Base-by-base conservation (phyloP, 2,888 invertebrate species). In the Zonitis immaculata region DNA sequence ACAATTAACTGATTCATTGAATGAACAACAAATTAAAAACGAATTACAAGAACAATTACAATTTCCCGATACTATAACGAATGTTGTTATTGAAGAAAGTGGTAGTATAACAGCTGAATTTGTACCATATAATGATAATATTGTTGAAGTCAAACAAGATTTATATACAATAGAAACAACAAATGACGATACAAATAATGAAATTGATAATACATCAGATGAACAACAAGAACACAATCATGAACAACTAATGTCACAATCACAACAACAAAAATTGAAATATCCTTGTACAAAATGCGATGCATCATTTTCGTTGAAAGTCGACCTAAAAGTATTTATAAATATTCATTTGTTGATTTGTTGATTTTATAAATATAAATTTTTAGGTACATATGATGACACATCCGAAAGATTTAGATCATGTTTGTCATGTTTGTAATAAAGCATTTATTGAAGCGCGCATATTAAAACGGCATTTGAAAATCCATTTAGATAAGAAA, bases 401-500 rank as follows among this genome's bases (percentile, higher is more conserved):
- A 7, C 77, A 77, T 64, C 76, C 76, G 1, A 74, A 73, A 65
- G 76, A 76, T 51, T 56, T 73, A 6, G 68, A 71, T 51, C 69
- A 72, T 49, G 59, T 73, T 22, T 77, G 77, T 52, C 62, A 69
- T 25, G 64, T 73, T 20, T 79, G 79, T 56, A 65, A 72, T 27
- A 78, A 79, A 63, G 71, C 65, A 0, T 78, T 78, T 59, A 64
- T 75, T 0, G 76, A 77, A 63, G 72, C 74, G 3, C 64, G 76
- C 25, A 76, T 78, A 30, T 64, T 78, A 39, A 75, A 75, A 49
- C 70, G 78, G 0, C 79, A 79, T 60, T 61, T 74, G 28, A 79
- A 79, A 65, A 79, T 76, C 32, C 79, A 79, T 58, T 61, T 77
- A 39, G 72, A 74, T 45, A 74, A 72, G 49, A 79, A 79, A 62